Conservation (phyloP, 2,113 vertebrate genomes). For the Otolemur garnettii region DNA sequence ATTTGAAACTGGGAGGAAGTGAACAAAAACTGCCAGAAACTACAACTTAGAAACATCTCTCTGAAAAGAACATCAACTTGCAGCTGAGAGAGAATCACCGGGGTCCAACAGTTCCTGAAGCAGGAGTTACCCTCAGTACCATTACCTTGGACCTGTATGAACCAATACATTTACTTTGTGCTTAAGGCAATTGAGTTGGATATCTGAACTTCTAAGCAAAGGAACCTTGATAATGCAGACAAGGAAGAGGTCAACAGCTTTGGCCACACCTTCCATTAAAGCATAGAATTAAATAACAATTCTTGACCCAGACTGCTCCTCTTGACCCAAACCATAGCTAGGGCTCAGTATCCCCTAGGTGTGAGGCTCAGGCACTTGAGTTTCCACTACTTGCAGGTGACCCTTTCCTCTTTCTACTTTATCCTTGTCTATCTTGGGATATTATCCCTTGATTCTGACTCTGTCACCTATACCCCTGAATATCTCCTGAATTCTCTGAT, state of each 20-base stretch:
- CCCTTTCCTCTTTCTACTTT: neutral
- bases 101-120: neutral
- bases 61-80: neutral
- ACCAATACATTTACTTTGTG: neutral
- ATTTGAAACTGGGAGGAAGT: conserved; percentile 29
- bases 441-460: neutral
- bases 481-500: neutral
- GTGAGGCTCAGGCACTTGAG: neutral
- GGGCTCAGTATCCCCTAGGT: neutral
- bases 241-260: neutral
- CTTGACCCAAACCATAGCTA: neutral
- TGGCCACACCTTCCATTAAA: neutral
- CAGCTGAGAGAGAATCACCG: neutral
- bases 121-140: neutral
- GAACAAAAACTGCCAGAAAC: neutral
- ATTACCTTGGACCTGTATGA: neutral
- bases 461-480: neutral
- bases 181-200: neutral
- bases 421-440: neutral
- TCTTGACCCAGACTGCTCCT: neutral
- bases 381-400: neutral
- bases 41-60: conserved; percentile 14
- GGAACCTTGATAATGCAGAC: neutral
- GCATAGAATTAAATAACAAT: neutral
- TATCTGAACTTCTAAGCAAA: neutral